phyloP scores from a whole-genome alignment of 2,797 vertebrate species.

The Balearica regulorum region DNA sequence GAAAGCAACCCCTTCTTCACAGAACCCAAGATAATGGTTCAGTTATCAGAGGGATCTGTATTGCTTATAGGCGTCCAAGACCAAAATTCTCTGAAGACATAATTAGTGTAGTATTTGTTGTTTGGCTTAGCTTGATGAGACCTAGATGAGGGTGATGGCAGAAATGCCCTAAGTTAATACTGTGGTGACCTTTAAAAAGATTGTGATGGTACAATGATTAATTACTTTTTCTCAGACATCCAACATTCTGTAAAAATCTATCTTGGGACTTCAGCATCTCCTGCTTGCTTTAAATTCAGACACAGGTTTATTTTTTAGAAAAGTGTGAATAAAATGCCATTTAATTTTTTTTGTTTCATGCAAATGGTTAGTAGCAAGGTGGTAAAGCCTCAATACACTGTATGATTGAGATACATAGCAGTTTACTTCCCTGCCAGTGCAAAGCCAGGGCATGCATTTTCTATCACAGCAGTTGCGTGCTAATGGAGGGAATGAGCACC shows the following conservation, averaged over 20 bases:
- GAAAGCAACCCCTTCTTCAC: not conserved
- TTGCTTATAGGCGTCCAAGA: not conserved
- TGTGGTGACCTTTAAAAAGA: not conserved
- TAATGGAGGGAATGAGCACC: not conserved
- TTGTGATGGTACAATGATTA: not conserved
- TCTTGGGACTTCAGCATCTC: not conserved
- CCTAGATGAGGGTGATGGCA: not conserved
- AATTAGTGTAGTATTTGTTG: not conserved
- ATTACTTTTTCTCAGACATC: not conserved
- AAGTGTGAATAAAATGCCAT: not conserved
- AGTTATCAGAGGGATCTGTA: not conserved
- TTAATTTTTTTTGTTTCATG: not conserved
- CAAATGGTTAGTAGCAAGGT: not conserved
- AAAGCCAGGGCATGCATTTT: not conserved
- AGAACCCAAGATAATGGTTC: not conserved
- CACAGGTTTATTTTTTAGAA: not conserved
- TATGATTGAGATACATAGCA: not conserved
- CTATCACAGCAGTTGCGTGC: not conserved
- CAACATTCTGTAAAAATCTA: not conserved
- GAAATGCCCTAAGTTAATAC: not conserved
- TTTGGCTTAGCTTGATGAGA: not conserved
- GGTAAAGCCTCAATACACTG: not conserved
- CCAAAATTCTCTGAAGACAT: not conserved
- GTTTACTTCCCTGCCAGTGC: not conserved
- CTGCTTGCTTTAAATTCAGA: not conserved